These are phyloP conservation scores for Gyrodactylus bullatarudis DNA, from an alignment of 1,140 invertebrate species.

Conservation along the genomic window DNA sequence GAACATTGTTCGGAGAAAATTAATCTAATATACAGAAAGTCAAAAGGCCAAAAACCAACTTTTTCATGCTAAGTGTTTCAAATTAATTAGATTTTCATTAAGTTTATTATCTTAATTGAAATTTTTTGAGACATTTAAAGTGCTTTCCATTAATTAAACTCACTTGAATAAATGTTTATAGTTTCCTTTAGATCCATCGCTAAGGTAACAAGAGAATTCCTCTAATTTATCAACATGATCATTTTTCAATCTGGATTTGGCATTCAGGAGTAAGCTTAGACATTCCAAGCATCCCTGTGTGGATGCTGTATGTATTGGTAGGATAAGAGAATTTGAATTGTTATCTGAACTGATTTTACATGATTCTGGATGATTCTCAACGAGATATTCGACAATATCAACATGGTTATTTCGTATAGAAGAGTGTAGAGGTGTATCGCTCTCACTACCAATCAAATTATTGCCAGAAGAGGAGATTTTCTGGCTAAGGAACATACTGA, in stretches of 20 bases:
- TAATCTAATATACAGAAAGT: too few species aligned
- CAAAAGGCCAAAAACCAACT: too few species aligned
- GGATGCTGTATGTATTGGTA: background rate
- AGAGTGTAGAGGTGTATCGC: background rate
- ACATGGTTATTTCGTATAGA: background rate
- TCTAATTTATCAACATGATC: background rate
- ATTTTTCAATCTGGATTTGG: background rate
- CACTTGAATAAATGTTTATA: background rate
- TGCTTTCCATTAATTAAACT: too few species aligned
- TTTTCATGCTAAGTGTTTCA: too few species aligned
- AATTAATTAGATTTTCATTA: too few species aligned
- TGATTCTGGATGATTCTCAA: background rate
- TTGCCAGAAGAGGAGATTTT: background rate
- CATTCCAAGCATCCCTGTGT: background rate
- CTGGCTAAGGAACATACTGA: background rate
- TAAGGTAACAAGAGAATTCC: background rate
- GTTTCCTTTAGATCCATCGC: background rate
- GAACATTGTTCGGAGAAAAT: too few species aligned
- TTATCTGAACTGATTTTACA: background rate
- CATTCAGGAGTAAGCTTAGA: background rate
- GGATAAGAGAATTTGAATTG: background rate
- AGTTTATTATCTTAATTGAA: too few species aligned
- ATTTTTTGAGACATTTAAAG: background rate
- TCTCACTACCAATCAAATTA: background rate
- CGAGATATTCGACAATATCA: background rate